Evolutionary conservation across 2,797 vertebrate species (phyloP).

Genomic region (Discoglossus pictus): DNA sequence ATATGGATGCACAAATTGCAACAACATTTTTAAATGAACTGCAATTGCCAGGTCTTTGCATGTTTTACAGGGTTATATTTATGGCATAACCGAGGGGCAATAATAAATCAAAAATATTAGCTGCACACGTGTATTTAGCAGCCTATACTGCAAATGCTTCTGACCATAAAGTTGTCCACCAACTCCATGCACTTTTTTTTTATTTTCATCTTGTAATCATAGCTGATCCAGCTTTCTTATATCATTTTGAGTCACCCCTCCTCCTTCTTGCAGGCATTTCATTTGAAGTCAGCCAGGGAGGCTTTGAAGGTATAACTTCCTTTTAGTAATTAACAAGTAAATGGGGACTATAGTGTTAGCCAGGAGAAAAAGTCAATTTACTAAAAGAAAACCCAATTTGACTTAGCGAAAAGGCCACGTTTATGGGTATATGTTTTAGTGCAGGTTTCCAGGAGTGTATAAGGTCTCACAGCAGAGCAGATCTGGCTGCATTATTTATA

Average conservation of each 20-base stretch:
- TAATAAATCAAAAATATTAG: conserved; percentile 22
- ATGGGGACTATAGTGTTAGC: conserved; percentile 34
- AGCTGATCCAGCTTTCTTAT: conserved; percentile 12
- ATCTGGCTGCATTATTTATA: too few relatives aligned
- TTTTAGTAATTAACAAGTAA: conserved; percentile 39
- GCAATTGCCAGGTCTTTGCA: not conserved
- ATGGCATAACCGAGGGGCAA: conserved; percentile 22
- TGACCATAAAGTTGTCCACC: not conserved
- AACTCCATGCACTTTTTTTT: conserved; percentile 3
- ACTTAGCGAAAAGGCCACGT: conserved; percentile 11
- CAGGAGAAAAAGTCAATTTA: conserved; percentile 18
- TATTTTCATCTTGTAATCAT: conserved; percentile 22
- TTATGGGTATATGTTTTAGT: not conserved
- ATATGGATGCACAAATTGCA: conserved; percentile 7
- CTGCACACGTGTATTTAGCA: conserved; percentile 12
- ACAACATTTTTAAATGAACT: conserved; percentile 19
- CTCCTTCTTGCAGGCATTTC: conserved; percentile 12
- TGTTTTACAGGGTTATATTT: conserved; percentile 17
- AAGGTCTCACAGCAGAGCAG: not conserved
- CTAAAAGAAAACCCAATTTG: conserved; percentile 12
- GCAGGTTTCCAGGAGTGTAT: not conserved
- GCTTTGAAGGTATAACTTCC: conserved; percentile 36
- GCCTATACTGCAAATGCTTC: not conserved
- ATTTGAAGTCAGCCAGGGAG: conserved; percentile 29
- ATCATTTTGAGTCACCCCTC: conserved; percentile 20